Conservation (phyloP, 2,888 invertebrate genomes). For the Rapana venosa region DNA sequence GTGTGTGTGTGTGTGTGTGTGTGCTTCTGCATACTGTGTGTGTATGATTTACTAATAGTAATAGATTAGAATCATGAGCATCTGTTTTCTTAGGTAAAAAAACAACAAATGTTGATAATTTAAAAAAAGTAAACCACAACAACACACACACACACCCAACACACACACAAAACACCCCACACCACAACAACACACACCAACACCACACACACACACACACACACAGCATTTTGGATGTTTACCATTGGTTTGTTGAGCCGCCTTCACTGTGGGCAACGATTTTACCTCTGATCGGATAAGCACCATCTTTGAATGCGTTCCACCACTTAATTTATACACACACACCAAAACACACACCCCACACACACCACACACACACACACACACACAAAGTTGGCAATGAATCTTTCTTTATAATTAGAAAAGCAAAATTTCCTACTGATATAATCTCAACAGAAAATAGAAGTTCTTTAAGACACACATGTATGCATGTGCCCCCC, state of each 20-base stretch:
- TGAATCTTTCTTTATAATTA: too few relatives aligned
- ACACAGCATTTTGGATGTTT: conserved; percentile 29
- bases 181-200: conserved; percentile 6
- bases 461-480: not conserved
- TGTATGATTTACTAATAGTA: too few relatives aligned
- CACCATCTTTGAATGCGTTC: conserved; percentile 89
- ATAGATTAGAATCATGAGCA: too few relatives aligned
- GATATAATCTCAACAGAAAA: too few relatives aligned
- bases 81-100: not conserved
- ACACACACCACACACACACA: not conserved
- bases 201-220: not conserved
- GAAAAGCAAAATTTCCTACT: too few relatives aligned
- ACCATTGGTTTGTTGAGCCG: conserved; percentile 70
- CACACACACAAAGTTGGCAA: not conserved
- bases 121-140: not conserved
- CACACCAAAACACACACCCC: not conserved
- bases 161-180: not conserved
- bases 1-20: not conserved
- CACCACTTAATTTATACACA: conserved; percentile 83
- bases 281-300: conserved; percentile 85
- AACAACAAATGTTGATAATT: not conserved
- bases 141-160: conserved; percentile 11
- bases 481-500: too few relatives aligned
- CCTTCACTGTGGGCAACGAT: conserved; percentile 83
- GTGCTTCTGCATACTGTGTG: not conserved